Evolutionary conservation across 2,888 invertebrate genomes (phyloP).

Genomic region (Portevinia maculata): DNA sequence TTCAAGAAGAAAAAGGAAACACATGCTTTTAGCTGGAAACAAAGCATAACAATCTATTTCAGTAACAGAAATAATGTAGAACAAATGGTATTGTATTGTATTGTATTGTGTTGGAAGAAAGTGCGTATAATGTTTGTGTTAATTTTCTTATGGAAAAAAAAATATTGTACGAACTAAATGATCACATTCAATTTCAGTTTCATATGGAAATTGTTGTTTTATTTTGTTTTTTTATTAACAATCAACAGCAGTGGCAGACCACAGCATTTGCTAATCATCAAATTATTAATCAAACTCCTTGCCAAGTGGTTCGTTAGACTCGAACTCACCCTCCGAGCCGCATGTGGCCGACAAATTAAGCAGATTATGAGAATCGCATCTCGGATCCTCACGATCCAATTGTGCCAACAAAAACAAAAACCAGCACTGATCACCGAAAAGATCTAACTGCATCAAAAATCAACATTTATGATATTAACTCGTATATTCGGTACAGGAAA

Average conservation of each 20-base stretch:
- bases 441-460: conserved; percentile 6
- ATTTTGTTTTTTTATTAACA: conserved; percentile 3
- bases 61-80: too few species aligned
- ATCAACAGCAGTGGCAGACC: conserved; percentile 41
- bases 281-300: conserved; percentile 24
- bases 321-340: not conserved
- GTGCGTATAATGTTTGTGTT: too few species aligned
- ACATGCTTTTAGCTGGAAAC: too few species aligned
- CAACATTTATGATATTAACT: not conserved
- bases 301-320: not conserved
- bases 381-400: not conserved
- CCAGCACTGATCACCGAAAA: not conserved
- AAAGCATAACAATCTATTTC: too few species aligned
- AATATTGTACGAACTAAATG: too few species aligned
- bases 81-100: too few species aligned
- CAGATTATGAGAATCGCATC: conserved; percentile 1
- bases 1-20: too few species aligned
- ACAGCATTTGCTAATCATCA: conserved; percentile 17
- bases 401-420: not conserved
- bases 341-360: conserved; percentile 1
- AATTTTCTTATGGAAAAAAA: too few species aligned
- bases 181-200: too few species aligned
- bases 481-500: too few species aligned
- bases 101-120: too few species aligned
- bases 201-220: not conserved